Percentiles rank a stretch among this genome's conserved stretches.
Evolutionary conservation across 2,797 vertebrate species (phyloP).

Genomic region (Poeciliopsis gracilis): DNA sequence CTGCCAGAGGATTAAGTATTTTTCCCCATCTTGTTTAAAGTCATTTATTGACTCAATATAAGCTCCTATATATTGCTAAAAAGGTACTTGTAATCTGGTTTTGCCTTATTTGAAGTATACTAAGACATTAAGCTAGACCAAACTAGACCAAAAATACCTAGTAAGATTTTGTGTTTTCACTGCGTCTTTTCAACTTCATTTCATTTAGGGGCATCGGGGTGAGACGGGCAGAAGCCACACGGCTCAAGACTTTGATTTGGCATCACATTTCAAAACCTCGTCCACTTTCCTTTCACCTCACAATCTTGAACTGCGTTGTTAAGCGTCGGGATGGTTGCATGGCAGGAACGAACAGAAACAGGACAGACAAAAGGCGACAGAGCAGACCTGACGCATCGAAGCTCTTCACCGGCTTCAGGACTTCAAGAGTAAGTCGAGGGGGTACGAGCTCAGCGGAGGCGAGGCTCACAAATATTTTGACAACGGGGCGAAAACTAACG

Average conservation of each 20-base stretch:
- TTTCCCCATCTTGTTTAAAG: too few relatives aligned
- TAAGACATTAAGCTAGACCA: too few relatives aligned
- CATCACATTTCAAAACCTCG: not conserved
- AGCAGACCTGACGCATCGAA: not conserved
- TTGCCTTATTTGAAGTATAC: too few relatives aligned
- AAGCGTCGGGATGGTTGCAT: not conserved
- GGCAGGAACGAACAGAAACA: not conserved
- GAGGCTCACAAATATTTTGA: constrained; percentile 22
- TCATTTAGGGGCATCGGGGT: not conserved
- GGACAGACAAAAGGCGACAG: not conserved
- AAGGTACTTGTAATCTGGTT: too few relatives aligned
- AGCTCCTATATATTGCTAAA: too few relatives aligned
- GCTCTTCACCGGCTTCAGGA: constrained; percentile 11
- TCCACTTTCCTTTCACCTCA: not conserved
- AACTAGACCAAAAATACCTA: too few relatives aligned
- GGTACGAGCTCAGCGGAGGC: not conserved
- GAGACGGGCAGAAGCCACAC: not conserved
- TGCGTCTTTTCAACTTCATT: not conserved
- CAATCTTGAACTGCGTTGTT: not conserved
- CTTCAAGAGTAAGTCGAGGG: not conserved
- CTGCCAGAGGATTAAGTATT: too few relatives aligned
- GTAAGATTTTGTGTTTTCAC: too few relatives aligned
- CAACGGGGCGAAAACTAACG: constrained; percentile 9
- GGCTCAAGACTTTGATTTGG: not conserved
- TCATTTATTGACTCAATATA: too few relatives aligned